A percentile compares a stretch with the other conserved stretches of the same genome.
phyloP scores from a whole-genome alignment of 2,113 vertebrate genomes.

The Sorex fumeus region DNA sequence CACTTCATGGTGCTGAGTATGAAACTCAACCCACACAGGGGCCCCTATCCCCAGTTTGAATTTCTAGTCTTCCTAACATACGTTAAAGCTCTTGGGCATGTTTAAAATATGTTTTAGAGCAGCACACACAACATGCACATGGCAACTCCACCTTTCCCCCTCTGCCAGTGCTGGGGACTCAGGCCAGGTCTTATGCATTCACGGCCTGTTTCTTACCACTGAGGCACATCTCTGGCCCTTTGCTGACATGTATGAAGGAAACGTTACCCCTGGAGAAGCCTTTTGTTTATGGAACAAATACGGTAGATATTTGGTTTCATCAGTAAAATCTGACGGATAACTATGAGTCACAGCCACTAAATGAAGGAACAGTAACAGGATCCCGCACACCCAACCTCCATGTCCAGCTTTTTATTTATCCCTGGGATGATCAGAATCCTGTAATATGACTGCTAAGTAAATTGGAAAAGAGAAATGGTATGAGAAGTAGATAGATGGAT shows the following conservation, averaged over 20 bases:
- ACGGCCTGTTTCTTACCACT: too few relatives aligned
- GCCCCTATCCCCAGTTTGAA: not conserved
- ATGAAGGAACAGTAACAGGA: slow-evolving; percentile 64
- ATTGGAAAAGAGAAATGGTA: not conserved
- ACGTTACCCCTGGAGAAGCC: not conserved
- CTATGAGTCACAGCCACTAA: slow-evolving; percentile 69
- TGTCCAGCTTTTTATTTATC: slow-evolving; percentile 43
- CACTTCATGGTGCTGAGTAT: too few relatives aligned
- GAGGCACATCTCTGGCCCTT: too few relatives aligned
- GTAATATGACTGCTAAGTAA: slow-evolving; percentile 54
- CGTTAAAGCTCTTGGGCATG: not conserved
- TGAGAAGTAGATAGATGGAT: too few relatives aligned
- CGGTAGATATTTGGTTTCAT: slow-evolving; percentile 59
- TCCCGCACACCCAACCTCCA: not conserved
- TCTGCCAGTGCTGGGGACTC: too few relatives aligned
- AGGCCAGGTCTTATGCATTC: too few relatives aligned
- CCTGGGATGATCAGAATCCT: slow-evolving; percentile 45
- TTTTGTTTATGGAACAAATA: slow-evolving; percentile 55
- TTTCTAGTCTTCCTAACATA: not conserved
- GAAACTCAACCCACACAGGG: too few relatives aligned
- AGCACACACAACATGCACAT: not conserved
- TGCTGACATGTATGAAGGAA: not conserved
- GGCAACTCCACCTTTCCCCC: not conserved
- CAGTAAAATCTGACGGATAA: slow-evolving; percentile 24
- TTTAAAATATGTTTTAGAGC: slow-evolving; percentile 10